Evolutionary conservation across 2,888 invertebrate genomes (phyloP).

Genomic region (Mechanitis mazaeus): DNA sequence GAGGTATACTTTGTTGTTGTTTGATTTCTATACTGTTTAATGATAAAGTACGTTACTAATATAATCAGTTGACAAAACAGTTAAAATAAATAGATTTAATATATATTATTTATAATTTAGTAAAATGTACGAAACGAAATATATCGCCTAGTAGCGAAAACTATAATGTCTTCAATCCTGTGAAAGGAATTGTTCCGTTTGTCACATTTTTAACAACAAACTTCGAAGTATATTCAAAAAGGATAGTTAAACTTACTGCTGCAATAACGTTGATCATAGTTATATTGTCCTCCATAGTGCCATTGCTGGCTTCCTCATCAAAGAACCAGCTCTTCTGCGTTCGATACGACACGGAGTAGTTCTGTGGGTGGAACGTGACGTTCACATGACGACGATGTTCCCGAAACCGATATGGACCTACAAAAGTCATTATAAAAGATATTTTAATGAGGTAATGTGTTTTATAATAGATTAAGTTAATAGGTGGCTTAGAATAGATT

Average conservation of each 20-base stretch:
- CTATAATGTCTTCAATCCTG: background rate
- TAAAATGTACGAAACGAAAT: too few relatives aligned
- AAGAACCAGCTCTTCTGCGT: slow-evolving; percentile 83
- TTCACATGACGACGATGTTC: slow-evolving; percentile 84
- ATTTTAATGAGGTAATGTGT: too few relatives aligned
- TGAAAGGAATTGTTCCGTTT: background rate
- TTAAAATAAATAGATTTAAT: too few relatives aligned
- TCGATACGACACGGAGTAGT: slow-evolving; percentile 84
- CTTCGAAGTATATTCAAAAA: background rate
- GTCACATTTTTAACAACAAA: background rate
- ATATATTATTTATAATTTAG: too few relatives aligned
- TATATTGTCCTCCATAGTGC: slow-evolving; percentile 81
- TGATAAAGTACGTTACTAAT: too few relatives aligned
- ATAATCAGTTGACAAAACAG: too few relatives aligned
- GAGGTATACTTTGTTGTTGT: too few relatives aligned
- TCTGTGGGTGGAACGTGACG: slow-evolving; percentile 82
- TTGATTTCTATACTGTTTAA: too few relatives aligned
- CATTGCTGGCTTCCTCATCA: slow-evolving; percentile 79
- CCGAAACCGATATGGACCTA: slow-evolving; percentile 80
- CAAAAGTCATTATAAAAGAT: too few relatives aligned
- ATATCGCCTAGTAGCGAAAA: too few relatives aligned
- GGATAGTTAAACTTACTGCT: slow-evolving; percentile 77
- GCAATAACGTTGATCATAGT: slow-evolving; percentile 86
- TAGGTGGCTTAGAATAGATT: too few relatives aligned
- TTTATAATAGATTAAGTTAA: too few relatives aligned